Evolutionary conservation across 2,113 vertebrate genomes (phyloP), one percentile per base, ranked within the genome.

Genomic region (Stictonetta naevosa): DNA sequence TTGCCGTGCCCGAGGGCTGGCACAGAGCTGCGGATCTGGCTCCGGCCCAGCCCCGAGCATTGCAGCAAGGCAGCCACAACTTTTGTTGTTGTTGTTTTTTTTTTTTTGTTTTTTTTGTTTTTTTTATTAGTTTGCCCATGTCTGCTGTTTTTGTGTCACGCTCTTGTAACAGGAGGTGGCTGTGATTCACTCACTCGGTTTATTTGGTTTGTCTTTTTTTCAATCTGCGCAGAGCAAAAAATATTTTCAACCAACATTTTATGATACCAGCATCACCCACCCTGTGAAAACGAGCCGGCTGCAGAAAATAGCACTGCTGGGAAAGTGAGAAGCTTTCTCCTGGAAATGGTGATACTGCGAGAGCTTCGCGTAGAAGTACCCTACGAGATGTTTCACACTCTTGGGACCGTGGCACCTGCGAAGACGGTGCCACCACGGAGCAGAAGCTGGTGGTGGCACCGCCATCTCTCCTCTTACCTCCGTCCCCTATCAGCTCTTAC

Each of bases 321-420:
- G 91, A 90, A 89, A 88, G 85, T 44, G 80, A 93, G 83, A 58
- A 67, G 97, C 97, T 97, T 96, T 96, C 96, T 97, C 91, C 90
- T 96, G 97, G 95, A 97, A 97, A 96, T 72, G 92, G 25, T 93
- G 94, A 96, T 87, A 92, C 95, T 89, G 83, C 0, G 69, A 88
- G 93, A 96, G 93, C 76, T 87, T 58, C 31, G 91, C 25, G 60
- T 86, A 69, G 83, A 96, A 95, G 78, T 77, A 94, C 83, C 88
- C 96, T 81, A 78, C 62, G 5, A 92, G 93, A 73, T 42, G 67
- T 72, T 88, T 84, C 83, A 64, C 82, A 53, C 67, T 28, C 11
- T 0, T 4, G 53, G 44, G 58, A 69, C 74, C 14, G 11, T 4
- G 2, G 38, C 48, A 68, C 69, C 36, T 9, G 11, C 64, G 40